Percentiles rank a stretch among this genome's conserved stretches.
Evolutionary conservation across 2,888 invertebrate genomes (phyloP).

Genomic region (Drosophila setosimentum): DNA sequence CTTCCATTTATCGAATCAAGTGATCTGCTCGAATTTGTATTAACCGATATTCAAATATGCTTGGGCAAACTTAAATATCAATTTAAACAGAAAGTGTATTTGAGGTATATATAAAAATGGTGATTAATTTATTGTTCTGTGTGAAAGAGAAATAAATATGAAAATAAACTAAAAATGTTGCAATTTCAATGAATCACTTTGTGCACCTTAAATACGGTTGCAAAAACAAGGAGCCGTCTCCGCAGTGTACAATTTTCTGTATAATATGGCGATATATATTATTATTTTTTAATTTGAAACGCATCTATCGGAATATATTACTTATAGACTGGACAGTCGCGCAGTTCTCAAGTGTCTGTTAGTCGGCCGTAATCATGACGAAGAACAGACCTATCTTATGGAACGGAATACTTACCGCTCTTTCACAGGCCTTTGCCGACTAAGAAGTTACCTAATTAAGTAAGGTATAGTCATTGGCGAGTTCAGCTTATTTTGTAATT

Average conservation of each 20-base stretch:
- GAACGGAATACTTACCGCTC: too few relatives aligned
- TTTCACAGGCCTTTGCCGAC: too few relatives aligned
- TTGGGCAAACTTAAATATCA: not conserved
- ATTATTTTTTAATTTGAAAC: not conserved
- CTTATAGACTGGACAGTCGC: too few relatives aligned
- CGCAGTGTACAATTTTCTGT: too few relatives aligned
- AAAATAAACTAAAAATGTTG: not conserved
- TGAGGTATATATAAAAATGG: not conserved
- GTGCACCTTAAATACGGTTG: not conserved
- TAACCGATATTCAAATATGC: not conserved
- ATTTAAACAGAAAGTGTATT: not conserved
- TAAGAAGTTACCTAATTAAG: not conserved
- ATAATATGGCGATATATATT: not conserved
- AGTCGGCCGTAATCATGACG: too few relatives aligned
- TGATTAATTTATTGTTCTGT: not conserved
- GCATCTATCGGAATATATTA: not conserved
- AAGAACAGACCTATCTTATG: too few relatives aligned
- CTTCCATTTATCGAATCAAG: not conserved
- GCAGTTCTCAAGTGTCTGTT: too few relatives aligned
- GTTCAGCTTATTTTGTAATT: not conserved
- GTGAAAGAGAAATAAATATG: not conserved
- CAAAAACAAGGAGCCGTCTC: too few relatives aligned
- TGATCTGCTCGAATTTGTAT: not conserved
- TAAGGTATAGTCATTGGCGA: not conserved
- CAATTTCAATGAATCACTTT: not conserved